Evolutionary conservation across 2,888 invertebrate species (phyloP).

Genomic region (Ophonus ardosiacus): DNA sequence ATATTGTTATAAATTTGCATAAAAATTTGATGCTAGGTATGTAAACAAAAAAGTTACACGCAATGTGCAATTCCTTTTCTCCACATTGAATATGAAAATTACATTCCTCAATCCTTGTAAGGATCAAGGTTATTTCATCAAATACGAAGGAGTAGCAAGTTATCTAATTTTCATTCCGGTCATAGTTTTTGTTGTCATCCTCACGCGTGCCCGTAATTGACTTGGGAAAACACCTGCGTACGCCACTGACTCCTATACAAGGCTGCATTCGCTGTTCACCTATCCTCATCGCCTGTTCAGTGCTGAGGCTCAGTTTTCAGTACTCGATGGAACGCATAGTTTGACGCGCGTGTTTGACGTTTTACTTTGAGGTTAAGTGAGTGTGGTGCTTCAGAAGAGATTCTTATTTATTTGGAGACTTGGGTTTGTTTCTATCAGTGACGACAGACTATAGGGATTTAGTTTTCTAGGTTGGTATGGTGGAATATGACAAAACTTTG

Average conservation of each 20-base stretch:
- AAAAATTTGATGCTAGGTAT: neutral
- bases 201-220: conserved; percentile 31
- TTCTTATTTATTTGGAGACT: too few relatives aligned
- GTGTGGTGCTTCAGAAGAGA: neutral
- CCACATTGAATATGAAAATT: neutral
- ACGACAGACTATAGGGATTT: too few relatives aligned
- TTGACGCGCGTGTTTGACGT: conserved; percentile 1
- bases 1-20: neutral
- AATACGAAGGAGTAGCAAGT: neutral
- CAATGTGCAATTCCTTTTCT: neutral
- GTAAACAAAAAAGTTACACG: neutral
- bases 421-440: too few relatives aligned
- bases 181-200: conserved; percentile 10
- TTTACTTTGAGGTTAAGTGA: conserved; percentile 40
- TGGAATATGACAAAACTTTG: too few relatives aligned
- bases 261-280: conserved; percentile 55
- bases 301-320: neutral
- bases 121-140: conserved; percentile 9
- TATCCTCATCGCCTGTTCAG: conserved; percentile 13
- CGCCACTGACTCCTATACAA: conserved; percentile 58
- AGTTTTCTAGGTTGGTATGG: too few relatives aligned
- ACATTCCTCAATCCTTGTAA: neutral
- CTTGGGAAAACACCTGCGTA: conserved; percentile 48
- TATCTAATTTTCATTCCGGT: conserved; percentile 4
- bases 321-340: conserved; percentile 38